Conservation (phyloP, 2,113 vertebrate species). For the Mesembrinibis cayennensis region DNA sequence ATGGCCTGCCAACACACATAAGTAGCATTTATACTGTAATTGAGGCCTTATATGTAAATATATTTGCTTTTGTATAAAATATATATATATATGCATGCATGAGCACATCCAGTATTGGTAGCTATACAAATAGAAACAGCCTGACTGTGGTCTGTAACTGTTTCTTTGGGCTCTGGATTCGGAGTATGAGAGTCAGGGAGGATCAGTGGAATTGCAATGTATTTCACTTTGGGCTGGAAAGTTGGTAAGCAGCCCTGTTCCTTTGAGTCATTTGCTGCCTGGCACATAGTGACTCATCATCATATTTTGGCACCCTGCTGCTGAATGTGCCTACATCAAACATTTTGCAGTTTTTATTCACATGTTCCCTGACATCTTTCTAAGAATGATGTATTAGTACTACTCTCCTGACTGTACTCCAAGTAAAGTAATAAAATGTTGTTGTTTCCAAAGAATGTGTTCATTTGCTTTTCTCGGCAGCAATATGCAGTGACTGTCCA, state of each 20-base stretch:
- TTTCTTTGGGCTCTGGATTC: not conserved
- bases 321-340: not conserved
- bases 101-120: not conserved
- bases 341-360: not conserved
- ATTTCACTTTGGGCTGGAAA: not conserved
- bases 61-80: not conserved
- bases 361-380: not conserved
- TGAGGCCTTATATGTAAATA: not conserved
- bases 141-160: not conserved
- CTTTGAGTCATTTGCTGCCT: not conserved
- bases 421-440: constrained; percentile 31
- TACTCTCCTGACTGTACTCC: not conserved
- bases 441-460: not conserved
- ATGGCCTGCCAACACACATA: not conserved
- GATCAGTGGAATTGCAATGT: not conserved
- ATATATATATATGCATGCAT: not conserved
- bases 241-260: not conserved
- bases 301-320: not conserved
- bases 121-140: not conserved
- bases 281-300: not conserved
- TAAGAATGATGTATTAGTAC: not conserved
- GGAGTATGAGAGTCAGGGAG: not conserved
- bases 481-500: not conserved
- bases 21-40: not conserved
- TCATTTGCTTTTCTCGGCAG: not conserved